Base-by-base conservation (phyloP, 1,140 invertebrate species). In the Calosoma granatense region DNA sequence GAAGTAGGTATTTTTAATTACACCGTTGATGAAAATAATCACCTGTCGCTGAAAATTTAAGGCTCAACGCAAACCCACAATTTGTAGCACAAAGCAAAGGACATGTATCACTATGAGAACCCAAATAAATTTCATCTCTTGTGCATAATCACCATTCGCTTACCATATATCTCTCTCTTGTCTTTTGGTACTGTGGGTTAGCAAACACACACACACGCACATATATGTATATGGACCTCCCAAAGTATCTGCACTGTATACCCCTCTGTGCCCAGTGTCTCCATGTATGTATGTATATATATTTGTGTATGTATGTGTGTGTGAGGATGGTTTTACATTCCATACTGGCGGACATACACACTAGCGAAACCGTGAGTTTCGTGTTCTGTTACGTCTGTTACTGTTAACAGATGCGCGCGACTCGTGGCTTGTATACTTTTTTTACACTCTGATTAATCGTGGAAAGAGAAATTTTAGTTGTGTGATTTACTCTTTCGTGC, bases 91-190 rank as follows among this genome's bases (percentile, higher is more conserved):
- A 47, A 47, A 47, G 17, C 41, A 17, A 47, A 17, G 41, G 41
- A 17, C 41, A 11, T 47, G 41, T 47, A 4, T 47, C 41, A 47
- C 41, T 12, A 9, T 12, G 3, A 9, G 17, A 9, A 11, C 41
- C 41, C 6, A 47, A 47, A 47, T 47, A 47, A 47, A 47, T 47
- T 47, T 47, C 41, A 47, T 12, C 41, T 11, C 3, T 4, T 47
- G 41, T 47, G 41, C 41, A 47, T 47, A 47, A 47, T 47, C 41
- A 47, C 41, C 17, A 47, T 47, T 47, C 15, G 41, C 41, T 47
- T 47, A 9, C 41, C 6, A 47, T 47, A 47, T 47, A 47, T 47
- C 41, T 47, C 41, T 47, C 9, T 47, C 17, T 47, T 14, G 26
- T 30, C 14, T 14, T 30, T 30, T 14, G 4, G 26, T 30, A 4